phyloP scores from a whole-genome alignment of 2,113 vertebrate genomes.

The Terrapene triunguis region DNA sequence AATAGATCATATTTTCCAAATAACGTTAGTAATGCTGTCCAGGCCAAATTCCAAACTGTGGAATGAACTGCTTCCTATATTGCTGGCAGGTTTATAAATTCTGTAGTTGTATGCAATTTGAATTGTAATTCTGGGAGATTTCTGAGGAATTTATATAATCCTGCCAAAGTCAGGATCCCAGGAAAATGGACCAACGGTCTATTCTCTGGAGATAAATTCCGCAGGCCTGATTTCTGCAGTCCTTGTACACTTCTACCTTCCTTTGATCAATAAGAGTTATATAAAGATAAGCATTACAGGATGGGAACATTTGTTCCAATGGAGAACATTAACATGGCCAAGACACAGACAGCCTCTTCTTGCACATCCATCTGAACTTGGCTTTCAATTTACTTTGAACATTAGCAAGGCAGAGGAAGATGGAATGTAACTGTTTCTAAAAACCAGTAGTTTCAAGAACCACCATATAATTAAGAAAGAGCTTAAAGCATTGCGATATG shows the following conservation, averaged over 20 bases:
- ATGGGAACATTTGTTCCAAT: background rate
- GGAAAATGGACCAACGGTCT: background rate
- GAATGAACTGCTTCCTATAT: background rate
- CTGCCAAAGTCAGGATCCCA: background rate
- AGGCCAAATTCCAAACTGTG: background rate
- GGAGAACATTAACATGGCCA: slow-evolving; percentile 12
- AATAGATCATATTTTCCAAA: background rate
- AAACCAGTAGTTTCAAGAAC: background rate
- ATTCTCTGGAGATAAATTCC: background rate
- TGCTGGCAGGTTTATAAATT: background rate
- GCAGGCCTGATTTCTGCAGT: background rate
- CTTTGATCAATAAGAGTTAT: background rate
- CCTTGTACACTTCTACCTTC: background rate
- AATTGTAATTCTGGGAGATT: background rate
- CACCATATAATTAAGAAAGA: slow-evolving; percentile 4
- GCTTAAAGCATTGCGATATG: background rate
- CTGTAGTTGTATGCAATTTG: background rate
- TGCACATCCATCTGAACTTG: background rate
- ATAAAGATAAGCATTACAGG: slow-evolving; percentile 8
- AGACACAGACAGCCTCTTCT: background rate
- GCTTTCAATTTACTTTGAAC: slow-evolving; percentile 25
- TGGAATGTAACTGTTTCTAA: background rate
- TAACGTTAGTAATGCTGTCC: background rate
- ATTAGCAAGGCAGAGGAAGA: slow-evolving; percentile 4
- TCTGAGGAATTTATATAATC: background rate